Conservation (phyloP, 2,113 vertebrate genomes). For the Phaethornis superciliosus region DNA sequence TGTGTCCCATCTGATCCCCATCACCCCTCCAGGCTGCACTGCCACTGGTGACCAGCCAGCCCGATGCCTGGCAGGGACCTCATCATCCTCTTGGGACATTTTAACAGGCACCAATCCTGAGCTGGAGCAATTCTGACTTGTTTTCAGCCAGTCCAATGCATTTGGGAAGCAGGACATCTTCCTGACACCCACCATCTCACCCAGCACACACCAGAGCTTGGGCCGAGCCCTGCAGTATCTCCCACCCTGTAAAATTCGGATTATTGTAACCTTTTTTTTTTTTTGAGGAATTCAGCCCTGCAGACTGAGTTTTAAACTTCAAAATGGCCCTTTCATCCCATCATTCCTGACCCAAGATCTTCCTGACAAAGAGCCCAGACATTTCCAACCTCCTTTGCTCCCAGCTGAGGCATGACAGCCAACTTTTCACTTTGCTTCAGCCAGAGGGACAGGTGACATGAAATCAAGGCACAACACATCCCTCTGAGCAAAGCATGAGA, state of each 20-base stretch:
- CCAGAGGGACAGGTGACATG: fast-evolving
- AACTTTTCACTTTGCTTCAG: neutral
- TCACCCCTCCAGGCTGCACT: fast-evolving
- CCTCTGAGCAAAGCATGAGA: neutral
- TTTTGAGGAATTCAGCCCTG: neutral
- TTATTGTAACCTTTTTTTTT: neutral
- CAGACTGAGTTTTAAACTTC: neutral
- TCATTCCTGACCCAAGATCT: neutral
- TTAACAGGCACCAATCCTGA: neutral
- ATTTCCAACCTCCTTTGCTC: neutral
- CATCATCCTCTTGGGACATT: fast-evolving
- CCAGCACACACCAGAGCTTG: neutral
- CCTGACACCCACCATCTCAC: neutral
- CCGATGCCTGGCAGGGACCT: neutral
- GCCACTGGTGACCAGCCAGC: neutral
- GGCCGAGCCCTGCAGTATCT: neutral
- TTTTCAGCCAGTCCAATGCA: neutral
- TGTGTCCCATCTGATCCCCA: fast-evolving
- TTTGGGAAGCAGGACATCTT: neutral
- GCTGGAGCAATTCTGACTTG: neutral
- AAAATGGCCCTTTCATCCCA: neutral
- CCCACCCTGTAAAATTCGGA: neutral
- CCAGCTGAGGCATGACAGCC: neutral
- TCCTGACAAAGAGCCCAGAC: neutral
- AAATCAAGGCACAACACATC: neutral